These are phyloP conservation scores for Gymnosoma rotundatum DNA, from an alignment of 2,888 invertebrate species.

Conservation along the genomic window DNA sequence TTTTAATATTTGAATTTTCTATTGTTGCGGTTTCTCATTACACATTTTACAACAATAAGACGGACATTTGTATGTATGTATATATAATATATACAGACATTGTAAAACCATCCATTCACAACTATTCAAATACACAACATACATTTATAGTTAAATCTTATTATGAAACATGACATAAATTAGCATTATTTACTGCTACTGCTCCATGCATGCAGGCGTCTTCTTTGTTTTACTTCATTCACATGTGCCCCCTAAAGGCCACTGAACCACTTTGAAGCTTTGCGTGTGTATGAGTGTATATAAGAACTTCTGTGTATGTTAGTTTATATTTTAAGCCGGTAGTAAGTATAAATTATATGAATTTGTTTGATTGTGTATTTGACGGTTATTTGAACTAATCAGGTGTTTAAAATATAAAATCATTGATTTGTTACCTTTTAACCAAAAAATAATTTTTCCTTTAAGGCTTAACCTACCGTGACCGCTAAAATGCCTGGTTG, in stretches of 20 bases:
- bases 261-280: background rate
- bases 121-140: background rate
- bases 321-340: constrained; percentile 37
- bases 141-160: constrained; percentile 67
- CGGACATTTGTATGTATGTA: no score
- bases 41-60: no score
- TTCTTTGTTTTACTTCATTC: constrained; percentile 54
- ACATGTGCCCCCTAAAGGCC: constrained; percentile 33
- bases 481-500: no score
- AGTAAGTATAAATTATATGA: constrained; percentile 25
- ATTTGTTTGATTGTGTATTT: constrained; percentile 27
- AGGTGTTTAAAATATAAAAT: constrained; percentile 26
- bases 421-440: background rate
- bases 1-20: constrained; percentile 27
- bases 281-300: background rate
- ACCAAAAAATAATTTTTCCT: background rate
- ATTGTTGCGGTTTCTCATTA: constrained; percentile 44
- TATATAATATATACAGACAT: no score
- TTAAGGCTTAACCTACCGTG: background rate
- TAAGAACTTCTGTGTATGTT: background rate
- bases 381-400: constrained; percentile 6
- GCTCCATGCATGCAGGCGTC: constrained; percentile 56
- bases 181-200: constrained; percentile 66
- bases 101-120: background rate
- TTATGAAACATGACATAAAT: constrained; percentile 71